Evolutionary conservation across 2,113 vertebrate genomes (phyloP).

Genomic region (Platichthys stellatus): DNA sequence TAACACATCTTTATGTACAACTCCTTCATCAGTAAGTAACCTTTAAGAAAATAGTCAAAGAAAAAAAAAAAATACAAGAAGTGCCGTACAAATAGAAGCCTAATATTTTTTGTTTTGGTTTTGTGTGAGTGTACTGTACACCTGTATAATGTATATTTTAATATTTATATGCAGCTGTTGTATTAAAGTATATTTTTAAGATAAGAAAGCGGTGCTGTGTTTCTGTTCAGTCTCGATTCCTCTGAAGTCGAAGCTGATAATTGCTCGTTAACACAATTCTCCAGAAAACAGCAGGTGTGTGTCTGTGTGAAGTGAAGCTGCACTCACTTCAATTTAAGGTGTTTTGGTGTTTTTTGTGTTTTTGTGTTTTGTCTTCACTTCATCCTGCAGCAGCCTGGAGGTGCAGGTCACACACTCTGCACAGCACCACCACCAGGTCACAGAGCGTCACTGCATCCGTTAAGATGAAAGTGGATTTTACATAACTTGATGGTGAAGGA

Average conservation of each 20-base stretch:
- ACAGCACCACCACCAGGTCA: constrained; percentile 46
- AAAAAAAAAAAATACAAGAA: constrained; percentile 67
- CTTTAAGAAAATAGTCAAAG: constrained; percentile 57
- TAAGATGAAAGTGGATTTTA: not conserved
- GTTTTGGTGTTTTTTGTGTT: not conserved
- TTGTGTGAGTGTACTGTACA: constrained; percentile 80
- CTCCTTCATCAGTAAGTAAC: constrained; percentile 68
- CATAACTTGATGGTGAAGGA: not conserved
- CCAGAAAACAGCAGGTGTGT: not conserved
- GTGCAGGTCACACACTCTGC: not conserved
- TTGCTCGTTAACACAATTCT: not conserved
- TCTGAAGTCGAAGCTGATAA: not conserved
- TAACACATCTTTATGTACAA: constrained; percentile 68
- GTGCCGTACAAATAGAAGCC: constrained; percentile 83
- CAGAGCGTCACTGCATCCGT: not conserved
- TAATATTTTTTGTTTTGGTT: constrained; percentile 77
- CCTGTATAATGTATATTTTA: constrained; percentile 85
- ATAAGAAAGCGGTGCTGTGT: constrained; percentile 43
- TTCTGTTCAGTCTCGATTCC: not conserved
- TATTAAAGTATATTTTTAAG: constrained; percentile 85
- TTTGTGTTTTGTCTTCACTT: not conserved
- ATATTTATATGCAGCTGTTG: constrained; percentile 86
- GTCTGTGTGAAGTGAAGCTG: not conserved
- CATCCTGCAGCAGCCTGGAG: too few relatives aligned
- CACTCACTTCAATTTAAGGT: not conserved